These are phyloP conservation scores for Chrysolina americana DNA, from an alignment of 2,888 invertebrate genomes.

Conservation along the genomic window DNA sequence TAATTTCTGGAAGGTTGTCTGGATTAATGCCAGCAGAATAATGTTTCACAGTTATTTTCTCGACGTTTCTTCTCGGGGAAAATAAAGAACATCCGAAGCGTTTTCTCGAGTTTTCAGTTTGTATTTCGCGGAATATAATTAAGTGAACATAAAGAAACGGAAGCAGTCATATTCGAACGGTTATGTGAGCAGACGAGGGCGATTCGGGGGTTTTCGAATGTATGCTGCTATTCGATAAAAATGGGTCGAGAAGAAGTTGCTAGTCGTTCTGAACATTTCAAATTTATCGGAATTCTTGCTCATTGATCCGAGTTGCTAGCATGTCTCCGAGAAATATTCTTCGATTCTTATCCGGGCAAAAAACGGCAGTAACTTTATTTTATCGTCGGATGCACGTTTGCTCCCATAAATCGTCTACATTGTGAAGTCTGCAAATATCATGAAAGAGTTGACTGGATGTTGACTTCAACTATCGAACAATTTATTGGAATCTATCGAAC, in stretches of 20 bases:
- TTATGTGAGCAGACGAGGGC: neutral
- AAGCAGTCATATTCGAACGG: neutral
- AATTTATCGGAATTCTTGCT: neutral
- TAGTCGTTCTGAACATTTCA: neutral
- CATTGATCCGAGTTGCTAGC: neutral
- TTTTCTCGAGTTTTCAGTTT: constrained; percentile 2
- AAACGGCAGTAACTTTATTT: neutral
- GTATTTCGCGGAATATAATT: neutral
- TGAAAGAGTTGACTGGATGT: constrained; percentile 2
- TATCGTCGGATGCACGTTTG: neutral
- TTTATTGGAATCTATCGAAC: no score
- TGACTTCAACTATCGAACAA: no score
- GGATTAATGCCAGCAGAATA: constrained; percentile 42
- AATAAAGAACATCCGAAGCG: neutral
- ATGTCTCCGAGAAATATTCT: neutral
- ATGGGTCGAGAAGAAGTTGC: neutral
- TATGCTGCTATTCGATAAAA: neutral
- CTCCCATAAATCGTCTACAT: neutral
- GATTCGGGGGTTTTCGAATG: neutral
- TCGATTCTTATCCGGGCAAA: neutral
- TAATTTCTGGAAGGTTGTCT: constrained; percentile 46
- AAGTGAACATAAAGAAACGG: neutral
- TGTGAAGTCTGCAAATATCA: neutral
- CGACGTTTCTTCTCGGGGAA: constrained; percentile 22
- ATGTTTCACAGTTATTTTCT: constrained; percentile 37